Base-by-base conservation (phyloP, 2,113 vertebrate species). In the Salvator merianae region DNA sequence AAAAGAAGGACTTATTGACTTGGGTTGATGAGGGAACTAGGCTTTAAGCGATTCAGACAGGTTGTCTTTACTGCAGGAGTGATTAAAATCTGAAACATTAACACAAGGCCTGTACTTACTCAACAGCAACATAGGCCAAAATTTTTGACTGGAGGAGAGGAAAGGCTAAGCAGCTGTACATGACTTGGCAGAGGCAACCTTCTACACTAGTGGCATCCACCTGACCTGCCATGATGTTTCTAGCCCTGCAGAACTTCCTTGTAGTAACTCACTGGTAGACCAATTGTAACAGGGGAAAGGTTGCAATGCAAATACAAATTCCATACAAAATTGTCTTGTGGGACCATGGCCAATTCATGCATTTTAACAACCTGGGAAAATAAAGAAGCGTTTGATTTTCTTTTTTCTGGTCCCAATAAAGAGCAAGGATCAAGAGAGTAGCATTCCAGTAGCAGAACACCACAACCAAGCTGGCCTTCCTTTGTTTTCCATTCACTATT, bases 1-100 rank as follows among this genome's bases (percentile, higher is more conserved):
- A 92, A 93, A 93, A 93, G 93, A 88, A 90, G 91, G 85, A 68
- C 50, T n/a, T 93, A 95, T 95, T 93, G 93, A 95, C 90, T 78
- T 92, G 86, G 89, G 88, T 92, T 89, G 94, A 93, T 91, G 90
- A 91, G 86, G 82, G 88, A 83, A 79, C 47, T 93, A 91, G 93
- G 92, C 93, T 94, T 91, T 88, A 90, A 91, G 89, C 88, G 93
- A 91, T 78, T 89, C 84, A 77, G 87, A 85, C 91, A 87, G 90
- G 89, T 93, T 1, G 1, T 91, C 93, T 93, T 93, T 93, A 93
- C 83, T 91, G 87, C 43, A 79, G 81, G 75, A 92, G 88, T 91
- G 92, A 94, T 92, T 93, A 93, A 94, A 90, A 87, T 90, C 87
- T 90, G 40, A 86, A 90, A 89, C 91, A 89, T 90, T 90, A 93